Evolutionary conservation across 2,113 vertebrate genomes (phyloP).

Genomic region (Peucedramus taeniatus): DNA sequence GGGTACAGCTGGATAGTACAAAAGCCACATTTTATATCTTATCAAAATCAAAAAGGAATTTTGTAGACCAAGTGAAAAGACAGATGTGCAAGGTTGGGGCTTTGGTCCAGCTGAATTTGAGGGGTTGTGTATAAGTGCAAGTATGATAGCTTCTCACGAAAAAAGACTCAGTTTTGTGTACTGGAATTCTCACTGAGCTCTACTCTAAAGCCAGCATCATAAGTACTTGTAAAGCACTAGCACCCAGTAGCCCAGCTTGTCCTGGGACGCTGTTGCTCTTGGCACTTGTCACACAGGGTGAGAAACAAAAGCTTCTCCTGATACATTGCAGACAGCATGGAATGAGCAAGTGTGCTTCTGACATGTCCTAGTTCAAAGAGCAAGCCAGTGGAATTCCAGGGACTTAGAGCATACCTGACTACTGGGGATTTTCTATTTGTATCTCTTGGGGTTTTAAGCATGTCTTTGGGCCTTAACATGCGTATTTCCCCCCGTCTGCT

Average conservation of each 20-base stretch:
- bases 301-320: neutral
- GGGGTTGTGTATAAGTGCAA: neutral
- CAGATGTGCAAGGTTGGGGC: neutral
- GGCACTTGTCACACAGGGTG: neutral
- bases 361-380: neutral
- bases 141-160: neutral
- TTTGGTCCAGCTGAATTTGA: neutral
- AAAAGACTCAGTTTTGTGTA: neutral
- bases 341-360: neutral
- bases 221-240: neutral
- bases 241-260: neutral
- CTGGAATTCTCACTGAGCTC: neutral
- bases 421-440: neutral
- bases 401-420: neutral
- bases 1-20: neutral
- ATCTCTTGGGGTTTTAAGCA: neutral
- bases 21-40: neutral
- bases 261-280: neutral
- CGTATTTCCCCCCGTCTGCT: accelerated
- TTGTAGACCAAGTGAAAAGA: neutral
- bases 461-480: neutral
- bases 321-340: neutral
- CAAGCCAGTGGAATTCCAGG: neutral
- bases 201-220: neutral
- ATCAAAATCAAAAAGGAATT: neutral